These are phyloP conservation scores for Mus pahari DNA, from an alignment of 2,113 vertebrate genomes.

Conservation along the genomic window DNA sequence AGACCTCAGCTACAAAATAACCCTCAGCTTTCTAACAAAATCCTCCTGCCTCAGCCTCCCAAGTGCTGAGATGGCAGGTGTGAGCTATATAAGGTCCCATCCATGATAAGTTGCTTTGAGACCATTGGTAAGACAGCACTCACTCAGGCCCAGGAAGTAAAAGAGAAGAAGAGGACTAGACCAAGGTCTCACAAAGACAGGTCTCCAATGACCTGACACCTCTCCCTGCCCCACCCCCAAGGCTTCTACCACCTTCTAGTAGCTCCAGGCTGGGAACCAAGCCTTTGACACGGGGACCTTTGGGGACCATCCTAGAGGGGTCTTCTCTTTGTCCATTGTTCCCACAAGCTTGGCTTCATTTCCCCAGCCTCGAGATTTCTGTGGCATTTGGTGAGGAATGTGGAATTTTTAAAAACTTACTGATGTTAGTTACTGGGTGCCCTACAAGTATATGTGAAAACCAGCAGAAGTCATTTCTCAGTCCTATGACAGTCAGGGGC, in stretches of 20 bases:
- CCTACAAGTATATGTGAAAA: background rate
- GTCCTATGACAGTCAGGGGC: background rate
- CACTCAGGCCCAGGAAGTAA: background rate
- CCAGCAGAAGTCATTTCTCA: background rate
- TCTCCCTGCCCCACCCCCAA: background rate
- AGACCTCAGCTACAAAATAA: background rate
- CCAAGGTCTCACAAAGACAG: background rate
- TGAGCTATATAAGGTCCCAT: background rate
- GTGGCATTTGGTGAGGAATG: background rate
- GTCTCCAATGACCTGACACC: background rate
- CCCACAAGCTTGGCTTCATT: background rate
- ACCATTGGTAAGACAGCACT: background rate
- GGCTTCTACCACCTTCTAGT: too few relatives aligned
- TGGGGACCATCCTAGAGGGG: background rate
- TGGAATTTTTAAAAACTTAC: background rate
- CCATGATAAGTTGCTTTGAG: too few relatives aligned
- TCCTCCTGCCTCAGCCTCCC: background rate
- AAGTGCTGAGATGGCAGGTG: background rate
- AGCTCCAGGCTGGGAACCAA: background rate
- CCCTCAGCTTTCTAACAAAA: background rate
- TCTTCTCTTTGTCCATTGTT: background rate
- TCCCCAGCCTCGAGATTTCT: background rate
- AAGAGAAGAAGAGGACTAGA: background rate
- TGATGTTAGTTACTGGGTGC: background rate
- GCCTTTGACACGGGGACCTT: background rate